Percentiles rank a stretch among this genome's conserved stretches.
These are phyloP conservation scores for Selene dorsalis DNA, from an alignment of 2,797 vertebrate species.

Conservation along the genomic window DNA sequence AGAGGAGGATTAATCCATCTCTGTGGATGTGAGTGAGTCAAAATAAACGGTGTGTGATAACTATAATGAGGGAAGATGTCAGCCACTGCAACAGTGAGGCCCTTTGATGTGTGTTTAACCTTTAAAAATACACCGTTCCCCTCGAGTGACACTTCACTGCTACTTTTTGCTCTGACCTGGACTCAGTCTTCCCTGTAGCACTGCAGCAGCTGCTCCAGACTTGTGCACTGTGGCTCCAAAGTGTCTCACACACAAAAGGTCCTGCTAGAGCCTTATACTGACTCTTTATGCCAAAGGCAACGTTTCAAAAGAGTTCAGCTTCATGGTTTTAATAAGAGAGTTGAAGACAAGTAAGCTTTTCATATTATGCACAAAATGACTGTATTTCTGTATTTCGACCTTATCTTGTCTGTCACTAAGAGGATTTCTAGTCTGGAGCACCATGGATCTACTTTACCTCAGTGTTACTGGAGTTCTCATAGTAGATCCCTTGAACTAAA, in stretches of 20 bases:
- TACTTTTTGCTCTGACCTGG: not conserved
- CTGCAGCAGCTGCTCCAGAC: not conserved
- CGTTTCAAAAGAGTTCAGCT: not conserved
- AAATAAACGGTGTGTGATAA: not conserved
- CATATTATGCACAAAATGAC: not conserved
- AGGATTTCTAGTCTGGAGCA: too few relatives aligned
- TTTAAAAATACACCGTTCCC: not conserved
- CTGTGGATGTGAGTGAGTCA: not conserved
- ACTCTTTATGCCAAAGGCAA: not conserved
- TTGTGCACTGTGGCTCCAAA: not conserved
- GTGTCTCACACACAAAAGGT: too few relatives aligned
- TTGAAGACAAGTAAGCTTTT: slow-evolving; percentile 9
- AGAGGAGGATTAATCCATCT: not conserved
- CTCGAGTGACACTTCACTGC: too few relatives aligned
- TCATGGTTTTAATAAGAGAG: not conserved
- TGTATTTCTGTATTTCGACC: not conserved
- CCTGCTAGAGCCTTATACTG: not conserved
- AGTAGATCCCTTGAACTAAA: slow-evolving; percentile 95
- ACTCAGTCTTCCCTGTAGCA: too few relatives aligned
- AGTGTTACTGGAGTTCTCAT: slow-evolving; percentile 86
- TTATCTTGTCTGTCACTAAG: not conserved
- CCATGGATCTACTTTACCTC: slow-evolving; percentile 84
- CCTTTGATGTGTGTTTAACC: not conserved
- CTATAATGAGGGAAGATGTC: not conserved
- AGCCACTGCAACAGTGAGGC: not conserved